Percentiles rank a stretch among this genome's conserved stretches.
These are phyloP conservation scores for Ramazzottius varieornatus DNA, from an alignment of 2,888 invertebrate genomes.

Conservation along the genomic window DNA sequence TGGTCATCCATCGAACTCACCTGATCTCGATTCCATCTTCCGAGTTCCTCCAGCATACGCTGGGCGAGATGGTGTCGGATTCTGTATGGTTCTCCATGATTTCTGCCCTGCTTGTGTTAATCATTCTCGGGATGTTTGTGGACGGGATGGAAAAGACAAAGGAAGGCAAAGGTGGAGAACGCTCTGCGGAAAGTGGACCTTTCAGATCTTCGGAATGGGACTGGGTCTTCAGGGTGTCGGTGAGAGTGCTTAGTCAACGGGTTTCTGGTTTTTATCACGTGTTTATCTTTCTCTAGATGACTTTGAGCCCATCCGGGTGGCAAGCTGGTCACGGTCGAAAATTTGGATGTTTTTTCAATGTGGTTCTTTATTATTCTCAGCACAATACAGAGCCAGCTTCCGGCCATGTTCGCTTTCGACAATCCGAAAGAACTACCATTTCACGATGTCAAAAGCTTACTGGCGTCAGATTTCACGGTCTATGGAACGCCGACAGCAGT, in stretches of 20 bases:
- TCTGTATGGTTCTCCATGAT: not conserved
- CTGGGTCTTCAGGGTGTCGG: not conserved
- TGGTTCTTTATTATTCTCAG: not conserved
- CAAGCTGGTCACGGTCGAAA: not conserved
- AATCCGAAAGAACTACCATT: not conserved
- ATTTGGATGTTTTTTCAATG: not conserved
- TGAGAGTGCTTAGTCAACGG: too few species aligned
- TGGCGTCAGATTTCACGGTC: not conserved
- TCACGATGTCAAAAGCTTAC: not conserved
- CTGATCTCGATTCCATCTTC: not conserved
- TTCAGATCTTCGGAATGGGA: not conserved
- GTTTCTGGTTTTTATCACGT: too few species aligned
- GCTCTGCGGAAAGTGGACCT: not conserved
- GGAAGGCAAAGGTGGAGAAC: too few species aligned
- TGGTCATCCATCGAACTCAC: not conserved
- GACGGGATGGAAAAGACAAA: too few species aligned
- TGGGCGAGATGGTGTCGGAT: not conserved
- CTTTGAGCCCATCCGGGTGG: not conserved
- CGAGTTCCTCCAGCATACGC: not conserved
- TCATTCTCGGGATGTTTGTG: constrained; percentile 1
- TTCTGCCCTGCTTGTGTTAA: not conserved
- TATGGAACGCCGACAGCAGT: not conserved
- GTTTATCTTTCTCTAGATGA: not conserved
- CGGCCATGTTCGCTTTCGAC: not conserved
- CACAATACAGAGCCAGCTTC: not conserved